Conservation (phyloP, 2,888 invertebrate genomes). For the Scaeva pyrastri region DNA sequence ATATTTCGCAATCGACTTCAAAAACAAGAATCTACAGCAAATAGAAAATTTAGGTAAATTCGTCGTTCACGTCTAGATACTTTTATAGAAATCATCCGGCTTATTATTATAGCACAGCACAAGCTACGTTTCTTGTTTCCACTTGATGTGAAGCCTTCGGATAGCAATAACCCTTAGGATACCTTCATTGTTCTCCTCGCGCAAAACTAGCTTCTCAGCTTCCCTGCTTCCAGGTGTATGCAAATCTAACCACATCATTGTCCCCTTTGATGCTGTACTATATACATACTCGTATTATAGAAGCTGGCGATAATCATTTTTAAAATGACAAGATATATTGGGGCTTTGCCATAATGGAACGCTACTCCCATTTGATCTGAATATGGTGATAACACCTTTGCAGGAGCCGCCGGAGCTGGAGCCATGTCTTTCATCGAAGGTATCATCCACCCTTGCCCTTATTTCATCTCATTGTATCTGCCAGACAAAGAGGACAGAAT, state of each 20-base stretch:
- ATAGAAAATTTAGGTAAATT: not conserved
- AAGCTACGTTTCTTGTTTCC: constrained; percentile 22
- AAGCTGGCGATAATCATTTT: constrained; percentile 65
- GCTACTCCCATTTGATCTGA: constrained; percentile 67
- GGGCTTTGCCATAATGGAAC: constrained; percentile 52
- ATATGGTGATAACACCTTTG: constrained; percentile 54
- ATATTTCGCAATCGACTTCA: not conserved
- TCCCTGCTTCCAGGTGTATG: constrained; percentile 30
- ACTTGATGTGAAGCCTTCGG: constrained; percentile 38
- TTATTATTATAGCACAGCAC: not conserved
- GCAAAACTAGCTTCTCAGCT: constrained; percentile 23
- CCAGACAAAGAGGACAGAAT: constrained; percentile 39
- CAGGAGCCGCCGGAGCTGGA: constrained; percentile 44
- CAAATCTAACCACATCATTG: constrained; percentile 38
- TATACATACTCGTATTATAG: not conserved
- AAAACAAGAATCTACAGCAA: not conserved
- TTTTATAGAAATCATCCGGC: constrained; percentile 24
- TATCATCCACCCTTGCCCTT: constrained; percentile 56
- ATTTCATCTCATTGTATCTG: constrained; percentile 59
- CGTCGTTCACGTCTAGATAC: not conserved
- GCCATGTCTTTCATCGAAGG: constrained; percentile 62
- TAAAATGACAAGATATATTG: constrained; percentile 66
- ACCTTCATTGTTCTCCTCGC: constrained; percentile 1
- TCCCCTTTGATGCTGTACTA: constrained; percentile 31
- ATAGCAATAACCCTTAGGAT: constrained; percentile 47